phyloP scores from a whole-genome alignment of 2,888 invertebrate genomes.

The Ophion obscuratus region DNA sequence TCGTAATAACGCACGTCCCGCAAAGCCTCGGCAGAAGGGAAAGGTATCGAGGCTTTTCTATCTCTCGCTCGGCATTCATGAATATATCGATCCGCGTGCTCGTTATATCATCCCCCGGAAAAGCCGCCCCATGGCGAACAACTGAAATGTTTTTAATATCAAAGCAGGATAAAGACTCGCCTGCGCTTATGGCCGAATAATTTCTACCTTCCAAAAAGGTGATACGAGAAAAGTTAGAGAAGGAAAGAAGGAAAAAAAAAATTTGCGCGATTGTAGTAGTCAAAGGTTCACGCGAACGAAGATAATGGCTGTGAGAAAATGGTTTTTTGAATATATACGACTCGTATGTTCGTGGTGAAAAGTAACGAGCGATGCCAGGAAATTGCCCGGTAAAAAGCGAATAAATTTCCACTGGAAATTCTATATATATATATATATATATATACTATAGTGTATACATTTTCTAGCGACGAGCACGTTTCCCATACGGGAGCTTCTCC shows the following conservation, averaged over 20 bases:
- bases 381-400: slow-evolving; percentile 50
- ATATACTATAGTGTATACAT: not conserved
- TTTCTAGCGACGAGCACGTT: slow-evolving; percentile 25
- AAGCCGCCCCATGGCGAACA: slow-evolving; percentile 9
- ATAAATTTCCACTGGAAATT: slow-evolving; percentile 45
- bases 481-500: not conserved
- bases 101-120: slow-evolving; percentile 49
- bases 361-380: slow-evolving; percentile 53
- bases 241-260: slow-evolving; percentile 1
- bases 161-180: not conserved
- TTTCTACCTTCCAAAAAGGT: not conserved
- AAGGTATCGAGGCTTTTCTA: slow-evolving; percentile 56
- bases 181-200: not conserved
- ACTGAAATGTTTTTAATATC: slow-evolving; percentile 28
- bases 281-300: slow-evolving; percentile 18
- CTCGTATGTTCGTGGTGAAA: slow-evolving; percentile 40
- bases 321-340: slow-evolving; percentile 7
- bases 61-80: slow-evolving; percentile 49
- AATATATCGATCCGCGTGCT: slow-evolving; percentile 55
- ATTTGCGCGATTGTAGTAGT: not conserved
- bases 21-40: slow-evolving; percentile 49
- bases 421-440: not conserved
- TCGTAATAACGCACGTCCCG: slow-evolving; percentile 53
- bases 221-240: slow-evolving; percentile 10
- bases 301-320: slow-evolving; percentile 27